Conservation (phyloP, 2,797 vertebrate species). For the Lepus townsendii region DNA sequence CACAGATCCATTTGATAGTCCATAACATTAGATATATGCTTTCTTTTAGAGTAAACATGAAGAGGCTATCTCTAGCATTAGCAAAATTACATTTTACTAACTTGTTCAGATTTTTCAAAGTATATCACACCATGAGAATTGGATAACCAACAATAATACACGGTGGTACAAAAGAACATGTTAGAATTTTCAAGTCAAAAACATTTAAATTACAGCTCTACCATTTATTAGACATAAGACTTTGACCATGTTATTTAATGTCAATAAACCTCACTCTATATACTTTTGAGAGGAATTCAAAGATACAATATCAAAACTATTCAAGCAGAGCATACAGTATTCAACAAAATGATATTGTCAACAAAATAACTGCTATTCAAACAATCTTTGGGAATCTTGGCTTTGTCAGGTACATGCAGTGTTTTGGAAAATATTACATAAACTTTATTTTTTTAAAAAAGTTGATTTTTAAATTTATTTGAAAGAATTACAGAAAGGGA, state of each 20-base stretch:
- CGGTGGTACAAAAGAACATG: neutral
- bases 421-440: neutral
- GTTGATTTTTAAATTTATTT: no score
- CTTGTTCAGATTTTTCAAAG: slow-evolving; percentile 17
- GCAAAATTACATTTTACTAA: slow-evolving; percentile 27
- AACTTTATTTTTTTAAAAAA: neutral
- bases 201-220: neutral
- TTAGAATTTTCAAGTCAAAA: slow-evolving; percentile 17
- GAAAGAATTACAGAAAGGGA: no score
- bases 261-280: neutral
- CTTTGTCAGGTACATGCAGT: neutral
- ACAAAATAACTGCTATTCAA: slow-evolving; percentile 17
- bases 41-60: neutral
- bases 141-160: slow-evolving; percentile 5
- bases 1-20: neutral
- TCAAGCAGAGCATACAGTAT: neutral
- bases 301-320: neutral
- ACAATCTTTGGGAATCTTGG: neutral
- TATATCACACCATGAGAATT: neutral
- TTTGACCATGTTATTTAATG: neutral
- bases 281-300: neutral
- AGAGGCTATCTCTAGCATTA: neutral
- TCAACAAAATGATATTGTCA: neutral
- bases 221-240: neutral
- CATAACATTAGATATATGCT: neutral